Evolutionary conservation across 2,113 vertebrate species (phyloP).

Genomic region (Pelvicachromis taeniatus): DNA sequence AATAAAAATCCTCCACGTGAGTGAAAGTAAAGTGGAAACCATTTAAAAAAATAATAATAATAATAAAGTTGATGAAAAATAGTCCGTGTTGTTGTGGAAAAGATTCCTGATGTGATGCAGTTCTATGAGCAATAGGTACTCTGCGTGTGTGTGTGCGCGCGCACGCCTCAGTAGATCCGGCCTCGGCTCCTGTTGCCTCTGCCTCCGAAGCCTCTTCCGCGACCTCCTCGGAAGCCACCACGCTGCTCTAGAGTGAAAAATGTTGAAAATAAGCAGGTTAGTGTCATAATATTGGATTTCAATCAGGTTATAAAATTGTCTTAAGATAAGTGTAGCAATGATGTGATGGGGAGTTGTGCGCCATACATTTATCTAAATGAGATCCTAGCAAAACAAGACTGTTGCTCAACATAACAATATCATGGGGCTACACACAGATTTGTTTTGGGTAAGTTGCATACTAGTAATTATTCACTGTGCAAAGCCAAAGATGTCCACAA

Average conservation of each 20-base stretch:
- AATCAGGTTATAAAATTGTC: background rate
- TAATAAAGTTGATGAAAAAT: background rate
- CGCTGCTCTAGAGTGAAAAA: conserved; percentile 83
- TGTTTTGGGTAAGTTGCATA: background rate
- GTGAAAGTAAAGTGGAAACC: conserved; percentile 1
- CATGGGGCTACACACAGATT: background rate
- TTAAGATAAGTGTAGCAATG: background rate
- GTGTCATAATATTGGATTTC: background rate
- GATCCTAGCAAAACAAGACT: background rate
- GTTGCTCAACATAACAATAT: background rate
- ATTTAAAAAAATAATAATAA: background rate
- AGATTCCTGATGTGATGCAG: conserved; percentile 45
- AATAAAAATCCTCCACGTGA: background rate
- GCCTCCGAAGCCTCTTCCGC: conserved; percentile 88
- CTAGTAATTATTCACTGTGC: background rate
- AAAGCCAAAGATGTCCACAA: background rate
- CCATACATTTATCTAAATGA: background rate
- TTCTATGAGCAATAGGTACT: conserved; percentile 28
- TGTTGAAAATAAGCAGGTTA: background rate
- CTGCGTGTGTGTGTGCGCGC: background rate
- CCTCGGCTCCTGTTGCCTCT: conserved; percentile 91
- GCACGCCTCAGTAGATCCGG: conserved; percentile 82
- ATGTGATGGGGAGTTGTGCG: background rate
- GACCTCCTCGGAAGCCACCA: conserved; percentile 90
- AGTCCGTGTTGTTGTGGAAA: conserved; percentile 11